These are phyloP conservation scores for Zaprionus africanus DNA, from an alignment of 1,140 invertebrate genomes.

Conservation along the genomic window DNA sequence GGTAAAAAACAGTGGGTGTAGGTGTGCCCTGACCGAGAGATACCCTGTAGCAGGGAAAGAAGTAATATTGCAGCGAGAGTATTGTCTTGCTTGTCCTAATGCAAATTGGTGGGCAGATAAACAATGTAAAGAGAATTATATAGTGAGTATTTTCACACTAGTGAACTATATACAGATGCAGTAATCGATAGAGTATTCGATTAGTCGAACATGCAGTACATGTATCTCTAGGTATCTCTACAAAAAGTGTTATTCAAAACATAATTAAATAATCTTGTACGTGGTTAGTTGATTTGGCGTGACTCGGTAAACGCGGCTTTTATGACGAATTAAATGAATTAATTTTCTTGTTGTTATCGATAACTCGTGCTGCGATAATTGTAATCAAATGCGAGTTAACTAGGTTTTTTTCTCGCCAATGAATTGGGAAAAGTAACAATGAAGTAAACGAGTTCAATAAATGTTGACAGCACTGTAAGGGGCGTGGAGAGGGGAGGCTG, in stretches of 20 bases:
- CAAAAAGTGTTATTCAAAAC: not conserved
- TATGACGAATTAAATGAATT: not conserved
- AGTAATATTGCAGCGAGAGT: not conserved
- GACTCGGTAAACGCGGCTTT: not conserved
- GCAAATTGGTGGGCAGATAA: not conserved
- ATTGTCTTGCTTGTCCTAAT: not conserved
- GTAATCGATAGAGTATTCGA: too few species aligned
- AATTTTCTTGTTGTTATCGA: not conserved
- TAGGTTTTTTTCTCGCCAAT: not conserved
- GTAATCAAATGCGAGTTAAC: not conserved
- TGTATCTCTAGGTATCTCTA: too few species aligned
- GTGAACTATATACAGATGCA: too few species aligned
- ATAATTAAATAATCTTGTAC: not conserved
- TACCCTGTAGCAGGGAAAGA: not conserved
- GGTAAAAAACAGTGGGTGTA: not conserved
- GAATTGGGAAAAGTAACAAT: not conserved
- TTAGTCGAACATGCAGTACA: too few species aligned
- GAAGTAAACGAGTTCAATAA: not conserved
- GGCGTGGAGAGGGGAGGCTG: not conserved
- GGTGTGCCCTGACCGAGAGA: not conserved
- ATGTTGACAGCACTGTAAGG: not conserved
- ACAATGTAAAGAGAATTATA: too few species aligned
- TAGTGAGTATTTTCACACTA: too few species aligned
- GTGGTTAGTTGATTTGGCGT: conserved; percentile 2
- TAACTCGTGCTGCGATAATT: not conserved